Percentiles rank a stretch among this genome's conserved stretches.
Evolutionary conservation across 2,888 invertebrate genomes (phyloP).

Genomic region (Ormia ochracea): DNA sequence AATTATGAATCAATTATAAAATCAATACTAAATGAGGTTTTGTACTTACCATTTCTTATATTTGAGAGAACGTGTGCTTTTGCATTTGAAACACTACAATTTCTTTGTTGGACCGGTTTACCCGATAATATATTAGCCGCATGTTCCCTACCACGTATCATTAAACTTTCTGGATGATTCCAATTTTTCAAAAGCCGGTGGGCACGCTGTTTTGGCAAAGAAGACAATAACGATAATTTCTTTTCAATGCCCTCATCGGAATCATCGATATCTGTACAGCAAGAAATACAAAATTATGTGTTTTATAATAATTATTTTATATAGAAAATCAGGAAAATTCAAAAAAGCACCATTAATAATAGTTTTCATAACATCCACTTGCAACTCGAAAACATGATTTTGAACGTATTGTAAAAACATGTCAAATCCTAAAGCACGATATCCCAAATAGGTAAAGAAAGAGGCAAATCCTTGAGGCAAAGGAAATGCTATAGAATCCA

Average conservation of each 20-base stretch:
- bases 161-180: constrained; percentile 85
- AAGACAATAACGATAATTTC: constrained; percentile 85
- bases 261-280: constrained; percentile 77
- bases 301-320: too few relatives aligned
- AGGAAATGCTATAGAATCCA: constrained; percentile 88
- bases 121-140: constrained; percentile 88
- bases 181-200: constrained; percentile 87
- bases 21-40: background rate
- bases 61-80: constrained; percentile 67
- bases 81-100: constrained; percentile 60
- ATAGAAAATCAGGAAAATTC: too few relatives aligned
- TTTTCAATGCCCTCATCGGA: constrained; percentile 80
- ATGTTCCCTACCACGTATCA: constrained; percentile 88
- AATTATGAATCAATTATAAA: too few relatives aligned
- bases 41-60: constrained; percentile 67
- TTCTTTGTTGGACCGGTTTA: constrained; percentile 77
- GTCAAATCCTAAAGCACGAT: constrained; percentile 85
- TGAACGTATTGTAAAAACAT: constrained; percentile 90
- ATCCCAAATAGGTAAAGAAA: constrained; percentile 91
- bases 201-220: constrained; percentile 86
- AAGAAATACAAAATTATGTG: background rate
- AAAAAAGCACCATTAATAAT: constrained; percentile 85
- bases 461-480: constrained; percentile 92
- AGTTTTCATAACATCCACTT: constrained; percentile 90
- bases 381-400: constrained; percentile 89